Evolutionary conservation across 2,888 invertebrate species (phyloP).

Genomic region (Synanthedon formicaeformis): DNA sequence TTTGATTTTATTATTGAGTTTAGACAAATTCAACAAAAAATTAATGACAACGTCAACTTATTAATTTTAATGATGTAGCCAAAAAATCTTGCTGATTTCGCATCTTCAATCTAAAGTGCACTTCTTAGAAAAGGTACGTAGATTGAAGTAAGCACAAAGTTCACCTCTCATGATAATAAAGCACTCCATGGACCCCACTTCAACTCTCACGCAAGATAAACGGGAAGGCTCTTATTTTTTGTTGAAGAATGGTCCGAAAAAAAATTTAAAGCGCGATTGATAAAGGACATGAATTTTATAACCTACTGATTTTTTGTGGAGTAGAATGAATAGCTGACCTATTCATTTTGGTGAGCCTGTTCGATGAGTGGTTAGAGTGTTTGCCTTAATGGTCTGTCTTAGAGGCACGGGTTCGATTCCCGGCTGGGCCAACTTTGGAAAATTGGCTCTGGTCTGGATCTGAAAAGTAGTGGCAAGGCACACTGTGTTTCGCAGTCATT

Average conservation of each 20-base stretch:
- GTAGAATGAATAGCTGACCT: no score
- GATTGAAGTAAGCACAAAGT: slow-evolving; percentile 26
- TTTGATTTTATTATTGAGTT: no score
- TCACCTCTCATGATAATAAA: slow-evolving; percentile 52
- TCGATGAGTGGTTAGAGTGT: no score
- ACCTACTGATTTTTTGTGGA: no score
- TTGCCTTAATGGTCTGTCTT: no score
- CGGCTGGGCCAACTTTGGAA: no score
- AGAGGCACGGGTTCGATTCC: no score
- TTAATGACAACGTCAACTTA: slow-evolving; percentile 29
- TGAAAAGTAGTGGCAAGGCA: no score
- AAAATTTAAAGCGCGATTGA: background rate
- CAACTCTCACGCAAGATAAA: slow-evolving; percentile 56
- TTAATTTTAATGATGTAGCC: slow-evolving; percentile 60
- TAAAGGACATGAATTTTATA: no score
- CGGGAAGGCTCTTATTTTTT: slow-evolving; percentile 41
- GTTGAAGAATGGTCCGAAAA: slow-evolving; percentile 20
- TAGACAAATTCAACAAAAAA: background rate
- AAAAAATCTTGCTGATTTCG: slow-evolving; percentile 49
- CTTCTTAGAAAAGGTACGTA: slow-evolving; percentile 24
- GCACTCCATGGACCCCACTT: slow-evolving; percentile 41
- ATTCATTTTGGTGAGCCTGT: no score
- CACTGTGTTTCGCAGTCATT: no score
- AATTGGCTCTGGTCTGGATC: no score
- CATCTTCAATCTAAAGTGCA: slow-evolving; percentile 37